phyloP scores from a whole-genome alignment of 2,113 vertebrate genomes.

The Pedionomus torquatus region DNA sequence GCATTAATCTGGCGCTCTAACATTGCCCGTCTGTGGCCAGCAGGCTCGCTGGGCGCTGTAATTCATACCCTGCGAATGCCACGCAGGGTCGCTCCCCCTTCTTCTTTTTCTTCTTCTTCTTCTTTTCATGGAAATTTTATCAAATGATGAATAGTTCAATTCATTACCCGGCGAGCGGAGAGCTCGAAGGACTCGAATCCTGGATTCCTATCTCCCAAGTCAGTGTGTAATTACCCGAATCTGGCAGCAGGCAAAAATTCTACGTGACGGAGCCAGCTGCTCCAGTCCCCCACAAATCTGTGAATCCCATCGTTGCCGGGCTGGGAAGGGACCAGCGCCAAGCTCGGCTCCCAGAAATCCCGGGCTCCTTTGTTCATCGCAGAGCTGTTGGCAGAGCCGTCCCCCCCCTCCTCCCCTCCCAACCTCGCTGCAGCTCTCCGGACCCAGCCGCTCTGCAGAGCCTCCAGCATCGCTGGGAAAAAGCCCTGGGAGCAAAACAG shows the following conservation, averaged over 20 bases:
- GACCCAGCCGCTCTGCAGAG: not conserved
- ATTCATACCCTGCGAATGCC: not conserved
- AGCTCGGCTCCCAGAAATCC: not conserved
- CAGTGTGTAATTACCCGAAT: not conserved
- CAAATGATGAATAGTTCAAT: slow-evolving; percentile 26
- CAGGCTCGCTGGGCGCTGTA: not conserved
- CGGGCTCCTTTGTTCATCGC: slow-evolving; percentile 20
- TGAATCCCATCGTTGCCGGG: not conserved
- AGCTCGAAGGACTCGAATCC: not conserved
- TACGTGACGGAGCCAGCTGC: not conserved
- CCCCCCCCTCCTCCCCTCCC: not conserved
- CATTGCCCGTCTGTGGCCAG: not conserved
- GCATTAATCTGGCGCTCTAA: not conserved
- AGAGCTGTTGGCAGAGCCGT: not conserved
- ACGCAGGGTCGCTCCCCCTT: not conserved
- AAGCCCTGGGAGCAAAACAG: not conserved
- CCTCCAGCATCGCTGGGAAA: not conserved
- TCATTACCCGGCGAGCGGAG: not conserved
- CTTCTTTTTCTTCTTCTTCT: not conserved
- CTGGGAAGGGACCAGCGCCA: not conserved
- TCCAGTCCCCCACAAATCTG: not conserved
- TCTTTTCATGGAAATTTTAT: slow-evolving; percentile 32
- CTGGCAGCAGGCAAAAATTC: not conserved
- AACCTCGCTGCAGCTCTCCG: not conserved
- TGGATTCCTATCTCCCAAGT: slow-evolving; percentile 23